Evolutionary conservation across 1,140 invertebrate genomes (phyloP).

Genomic region (Telenomus remus): DNA sequence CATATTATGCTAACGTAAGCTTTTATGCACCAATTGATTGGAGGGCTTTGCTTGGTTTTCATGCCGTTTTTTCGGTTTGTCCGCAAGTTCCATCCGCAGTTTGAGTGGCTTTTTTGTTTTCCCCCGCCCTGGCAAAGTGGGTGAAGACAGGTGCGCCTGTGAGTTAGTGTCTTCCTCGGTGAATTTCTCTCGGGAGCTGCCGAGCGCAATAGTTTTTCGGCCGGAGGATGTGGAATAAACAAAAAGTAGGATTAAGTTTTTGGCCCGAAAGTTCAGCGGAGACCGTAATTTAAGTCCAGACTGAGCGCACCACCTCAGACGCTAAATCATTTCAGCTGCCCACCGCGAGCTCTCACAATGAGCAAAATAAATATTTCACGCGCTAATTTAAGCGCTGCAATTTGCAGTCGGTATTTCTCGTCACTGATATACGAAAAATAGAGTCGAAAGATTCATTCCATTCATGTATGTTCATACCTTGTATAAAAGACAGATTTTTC

Average conservation of each 20-base stretch:
- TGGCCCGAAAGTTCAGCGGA: constrained; percentile 9
- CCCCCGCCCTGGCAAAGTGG: constrained; percentile 4
- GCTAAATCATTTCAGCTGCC: constrained; percentile 26
- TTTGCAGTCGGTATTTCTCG: background rate
- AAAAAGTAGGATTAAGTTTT: constrained; percentile 47
- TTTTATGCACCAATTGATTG: constrained; percentile 32
- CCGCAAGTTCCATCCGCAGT: no score
- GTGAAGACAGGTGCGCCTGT: constrained; percentile 39
- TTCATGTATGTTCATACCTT: no score
- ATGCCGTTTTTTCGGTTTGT: background rate
- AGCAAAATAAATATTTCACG: constrained; percentile 22
- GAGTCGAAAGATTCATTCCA: no score
- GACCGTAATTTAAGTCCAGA: constrained; percentile 17
- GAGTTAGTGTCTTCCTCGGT: constrained; percentile 34
- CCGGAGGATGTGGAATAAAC: constrained; percentile 39
- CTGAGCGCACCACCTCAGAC: constrained; percentile 2
- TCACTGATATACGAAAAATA: no score
- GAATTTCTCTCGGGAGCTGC: constrained; percentile 38
- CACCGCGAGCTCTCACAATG: background rate
- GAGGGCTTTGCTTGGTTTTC: constrained; percentile 5
- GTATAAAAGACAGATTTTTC: no score
- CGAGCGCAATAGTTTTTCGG: constrained; percentile 36
- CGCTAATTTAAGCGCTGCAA: constrained; percentile 11
- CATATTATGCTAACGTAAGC: constrained; percentile 32
- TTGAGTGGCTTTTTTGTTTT: constrained; percentile 6